A percentile compares a stretch with the other conserved stretches of the same genome.
phyloP scores from a whole-genome alignment of 2,888 invertebrate genomes.

The Dicyrtomina minuta region DNA sequence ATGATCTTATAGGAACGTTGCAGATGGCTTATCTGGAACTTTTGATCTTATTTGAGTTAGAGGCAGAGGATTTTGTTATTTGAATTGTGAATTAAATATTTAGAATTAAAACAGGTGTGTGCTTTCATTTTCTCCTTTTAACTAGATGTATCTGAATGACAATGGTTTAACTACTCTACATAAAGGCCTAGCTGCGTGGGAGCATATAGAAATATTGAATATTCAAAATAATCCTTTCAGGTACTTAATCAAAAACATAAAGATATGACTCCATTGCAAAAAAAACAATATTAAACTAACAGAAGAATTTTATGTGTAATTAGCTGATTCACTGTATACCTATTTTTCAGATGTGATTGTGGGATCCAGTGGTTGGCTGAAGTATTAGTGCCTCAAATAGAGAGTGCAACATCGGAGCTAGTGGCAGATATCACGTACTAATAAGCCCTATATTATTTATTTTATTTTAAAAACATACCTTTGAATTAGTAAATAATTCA shows the following conservation, averaged over 20 bases:
- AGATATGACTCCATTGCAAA: too few species aligned
- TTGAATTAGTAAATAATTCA: too few species aligned
- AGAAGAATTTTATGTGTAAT: too few species aligned
- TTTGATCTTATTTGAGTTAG: too few species aligned
- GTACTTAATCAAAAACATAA: conserved; percentile 20
- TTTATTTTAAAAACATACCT: neutral
- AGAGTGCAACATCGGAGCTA: conserved; percentile 4
- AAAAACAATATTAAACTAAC: neutral
- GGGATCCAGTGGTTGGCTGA: conserved; percentile 47
- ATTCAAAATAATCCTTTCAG: conserved; percentile 69
- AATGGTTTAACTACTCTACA: conserved; percentile 72
- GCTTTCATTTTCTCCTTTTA: neutral
- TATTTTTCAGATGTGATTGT: conserved; percentile 45
- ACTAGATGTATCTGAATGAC: conserved; percentile 71
- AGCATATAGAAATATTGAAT: conserved; percentile 66
- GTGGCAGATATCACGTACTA: conserved; percentile 15
- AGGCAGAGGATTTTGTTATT: too few species aligned
- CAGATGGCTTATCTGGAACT: too few species aligned
- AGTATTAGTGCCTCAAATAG: conserved; percentile 41
- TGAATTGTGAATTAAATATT: too few species aligned
- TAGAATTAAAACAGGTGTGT: neutral
- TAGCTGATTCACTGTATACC: neutral
- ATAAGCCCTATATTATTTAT: neutral
- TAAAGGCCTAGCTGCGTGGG: conserved; percentile 67
- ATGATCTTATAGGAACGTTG: neutral